Base-by-base conservation (phyloP, 2,888 invertebrate genomes). In the Oscheius sp. region DNA sequence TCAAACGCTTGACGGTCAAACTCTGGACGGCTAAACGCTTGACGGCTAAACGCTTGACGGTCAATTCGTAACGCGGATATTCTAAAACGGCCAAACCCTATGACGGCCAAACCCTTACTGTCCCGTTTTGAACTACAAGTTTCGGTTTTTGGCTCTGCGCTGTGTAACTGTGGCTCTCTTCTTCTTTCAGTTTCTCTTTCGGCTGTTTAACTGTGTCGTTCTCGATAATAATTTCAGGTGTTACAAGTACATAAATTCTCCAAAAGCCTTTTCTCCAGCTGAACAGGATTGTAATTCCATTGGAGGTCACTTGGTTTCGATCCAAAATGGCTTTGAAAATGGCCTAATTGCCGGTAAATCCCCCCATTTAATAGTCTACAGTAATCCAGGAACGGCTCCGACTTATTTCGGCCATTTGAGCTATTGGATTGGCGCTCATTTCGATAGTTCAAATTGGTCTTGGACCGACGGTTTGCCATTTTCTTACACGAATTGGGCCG, bases 301-400 rank as follows among this genome's bases (percentile, higher is more conserved):
- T n/a, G 46, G 49, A 21, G 66, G 66, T 18, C 49, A 66, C 16
- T 49, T 66, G 3, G 52, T 49, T 12, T 66, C 66, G 2, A 66
- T 66, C 29, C 66, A 66, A 18, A 66, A 66, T 29, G 66, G 66
- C 52, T 66, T 66, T 29, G 66, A 66, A 27, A 66, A 66, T 21
- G 66, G 66, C 13, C 52, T 66, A 18, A 29, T 66, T 29, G 66
- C 66, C 6, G 49, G 66, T 66, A 18, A 0, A 29, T 58, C 5
- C 12, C 49, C 21, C 13, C 49, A 7, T 55, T 21, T 55, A 12
- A 52, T 9, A 16, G 13, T 1, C 41, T 13, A 18, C 21, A 49
- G 13, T 2, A 45, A 13, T 49, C 35, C 29, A 66, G 66, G 52
- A 12, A 66, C 49, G 9, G 66, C 66, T 2, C 35, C 66, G 0